A percentile compares a stretch with the other conserved stretches of the same genome.
phyloP scores from a whole-genome alignment of 2,888 invertebrate genomes.

The Cephus rjabovi region DNA sequence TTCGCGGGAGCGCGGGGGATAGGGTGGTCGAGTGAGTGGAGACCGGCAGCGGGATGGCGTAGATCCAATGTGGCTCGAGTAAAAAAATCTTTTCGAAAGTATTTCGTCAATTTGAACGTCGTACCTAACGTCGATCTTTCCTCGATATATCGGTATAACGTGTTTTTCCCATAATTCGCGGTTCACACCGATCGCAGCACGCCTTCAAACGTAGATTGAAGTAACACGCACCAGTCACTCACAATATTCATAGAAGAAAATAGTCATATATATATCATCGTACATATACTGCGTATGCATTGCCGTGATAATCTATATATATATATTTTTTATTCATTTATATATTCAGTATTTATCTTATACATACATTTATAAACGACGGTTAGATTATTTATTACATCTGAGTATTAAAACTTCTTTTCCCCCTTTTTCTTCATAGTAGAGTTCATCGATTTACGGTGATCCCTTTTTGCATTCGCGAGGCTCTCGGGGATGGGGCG shows the following conservation, averaged over 20 bases:
- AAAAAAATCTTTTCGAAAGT: neutral
- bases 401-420: slow-evolving; percentile 49
- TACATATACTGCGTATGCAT: slow-evolving; percentile 44
- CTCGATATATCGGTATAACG: neutral
- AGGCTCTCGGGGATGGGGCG: neutral
- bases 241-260: slow-evolving; percentile 63
- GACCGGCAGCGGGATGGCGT: slow-evolving; percentile 22
- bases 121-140: neutral
- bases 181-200: slow-evolving; percentile 15
- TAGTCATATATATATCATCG: slow-evolving; percentile 47
- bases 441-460: slow-evolving; percentile 3
- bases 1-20: neutral
- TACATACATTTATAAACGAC: slow-evolving; percentile 56
- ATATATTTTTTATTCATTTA: slow-evolving; percentile 37
- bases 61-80: slow-evolving; percentile 9
- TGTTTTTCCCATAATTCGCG: slow-evolving; percentile 10
- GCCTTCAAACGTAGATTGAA: slow-evolving; percentile 37
- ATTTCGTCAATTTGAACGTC: neutral
- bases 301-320: slow-evolving; percentile 42
- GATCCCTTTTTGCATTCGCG: slow-evolving; percentile 12
- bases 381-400: slow-evolving; percentile 52
- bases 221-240: slow-evolving; percentile 50
- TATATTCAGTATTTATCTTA: slow-evolving; percentile 37
- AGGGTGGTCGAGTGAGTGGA: slow-evolving; percentile 5
- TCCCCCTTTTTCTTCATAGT: slow-evolving; percentile 18